phyloP scores from a whole-genome alignment of 53 echinoderm and acorn worm species.

The Glandiceps talaboti region DNA sequence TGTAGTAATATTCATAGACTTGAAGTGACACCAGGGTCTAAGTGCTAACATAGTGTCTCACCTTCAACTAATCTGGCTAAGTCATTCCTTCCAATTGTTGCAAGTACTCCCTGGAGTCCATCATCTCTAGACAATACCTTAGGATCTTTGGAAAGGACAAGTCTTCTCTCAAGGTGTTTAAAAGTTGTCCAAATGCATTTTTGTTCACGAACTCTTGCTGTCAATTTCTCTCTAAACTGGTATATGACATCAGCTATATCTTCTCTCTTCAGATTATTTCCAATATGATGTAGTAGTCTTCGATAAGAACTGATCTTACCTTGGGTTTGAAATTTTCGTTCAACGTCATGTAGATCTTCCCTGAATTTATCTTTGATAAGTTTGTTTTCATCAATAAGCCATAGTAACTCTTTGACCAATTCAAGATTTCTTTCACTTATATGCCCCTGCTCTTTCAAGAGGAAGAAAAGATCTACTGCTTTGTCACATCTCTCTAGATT shows the following conservation, averaged over 20 bases:
- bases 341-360: neutral
- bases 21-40: too few species aligned
- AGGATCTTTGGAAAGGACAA: neutral
- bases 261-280: neutral
- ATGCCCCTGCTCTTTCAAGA: neutral
- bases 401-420: neutral
- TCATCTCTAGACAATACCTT: neutral
- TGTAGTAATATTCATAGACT: too few species aligned
- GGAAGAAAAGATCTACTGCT: neutral
- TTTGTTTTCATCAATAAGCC: neutral
- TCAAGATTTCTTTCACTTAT: neutral
- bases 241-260: neutral
- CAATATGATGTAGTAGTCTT: neutral
- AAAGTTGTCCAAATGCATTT: neutral
- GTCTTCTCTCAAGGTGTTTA: neutral
- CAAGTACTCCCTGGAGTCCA: neutral
- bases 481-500: neutral
- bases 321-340: too few species aligned
- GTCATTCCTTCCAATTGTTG: neutral
- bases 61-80: too few species aligned
- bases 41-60: too few species aligned
- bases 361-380: neutral
- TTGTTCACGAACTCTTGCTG: neutral
- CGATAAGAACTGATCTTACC: neutral
- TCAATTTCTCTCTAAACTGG: neutral